Base-by-base conservation (phyloP, 1,140 invertebrate genomes). In the Drosophila leontia region DNA sequence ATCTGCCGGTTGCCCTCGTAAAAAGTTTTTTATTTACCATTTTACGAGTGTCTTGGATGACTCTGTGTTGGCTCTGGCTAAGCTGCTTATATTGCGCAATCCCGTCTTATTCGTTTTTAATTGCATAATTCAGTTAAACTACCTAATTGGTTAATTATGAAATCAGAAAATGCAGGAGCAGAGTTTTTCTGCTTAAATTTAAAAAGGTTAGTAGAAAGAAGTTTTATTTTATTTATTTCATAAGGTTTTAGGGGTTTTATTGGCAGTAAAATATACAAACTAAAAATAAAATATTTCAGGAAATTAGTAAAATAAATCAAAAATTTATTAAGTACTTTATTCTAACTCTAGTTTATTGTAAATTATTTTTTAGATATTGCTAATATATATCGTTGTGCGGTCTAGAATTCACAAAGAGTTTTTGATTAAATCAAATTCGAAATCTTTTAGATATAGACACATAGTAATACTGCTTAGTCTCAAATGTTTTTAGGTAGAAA, bases 401-500 rank as follows among this genome's bases (percentile, higher is more conserved):
- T 48, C 11, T 13, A 45, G 23, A 29, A 34, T 67, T 32, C 11
- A 34, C n/a, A 34, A 39, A 23, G 17, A 50, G 37, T 69, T 37
- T 68, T 39, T 37, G 4, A 35, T 53, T 11, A 61, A 50, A 61
- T 45, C 51, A 59, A 34, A 60, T 34, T 26, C 7, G 3, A 32
- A 65, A 44, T 23, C 26, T 47, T 23, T 23, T 41, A 19, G 23
- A 12, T 13, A 61, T 62, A 68, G 44, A 64, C 62, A 70, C 39
- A 37, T 23, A 56, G 45, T 70, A 70, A 70, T 70, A 70, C 67
- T 68, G 67, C 67, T 67, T 67, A 69, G 67, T 69, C 67, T 69
- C 26, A 35, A 67, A 7, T 39, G 17, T 41, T 39, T 60, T 32
- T 32, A 19, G 37, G 17, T 63, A 60, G 37, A 32, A 59, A 63